These are phyloP conservation scores for Corythaixoides concolor DNA, from an alignment of 2,113 vertebrate species.

Conservation along the genomic window DNA sequence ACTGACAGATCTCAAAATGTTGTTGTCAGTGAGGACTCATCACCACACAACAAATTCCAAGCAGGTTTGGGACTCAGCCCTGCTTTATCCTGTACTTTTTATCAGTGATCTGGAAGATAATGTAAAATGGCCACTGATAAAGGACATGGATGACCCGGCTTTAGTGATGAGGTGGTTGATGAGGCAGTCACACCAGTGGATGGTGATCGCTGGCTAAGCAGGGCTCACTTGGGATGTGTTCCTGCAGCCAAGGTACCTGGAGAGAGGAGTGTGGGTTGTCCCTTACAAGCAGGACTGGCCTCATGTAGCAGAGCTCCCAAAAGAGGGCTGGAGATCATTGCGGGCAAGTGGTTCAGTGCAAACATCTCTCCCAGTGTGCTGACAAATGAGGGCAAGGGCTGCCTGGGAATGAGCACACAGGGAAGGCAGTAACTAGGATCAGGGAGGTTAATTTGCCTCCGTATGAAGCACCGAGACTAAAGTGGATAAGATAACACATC, in stretches of 20 bases:
- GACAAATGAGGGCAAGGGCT: background rate
- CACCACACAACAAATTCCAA: conserved; percentile 1
- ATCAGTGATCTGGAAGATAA: background rate
- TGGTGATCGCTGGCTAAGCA: background rate
- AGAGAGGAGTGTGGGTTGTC: background rate
- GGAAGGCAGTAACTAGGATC: background rate
- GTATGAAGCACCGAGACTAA: conserved; percentile 15
- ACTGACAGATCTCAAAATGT: conserved; percentile 59
- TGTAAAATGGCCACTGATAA: background rate
- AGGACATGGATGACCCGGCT: background rate
- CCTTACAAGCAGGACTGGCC: background rate
- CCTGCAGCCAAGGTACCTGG: background rate
- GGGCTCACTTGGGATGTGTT: background rate
- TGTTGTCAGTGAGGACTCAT: conserved; percentile 44
- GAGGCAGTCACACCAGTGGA: background rate
- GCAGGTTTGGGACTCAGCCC: background rate
- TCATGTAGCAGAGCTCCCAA: background rate
- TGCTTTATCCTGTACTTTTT: background rate
- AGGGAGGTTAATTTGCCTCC: conserved; percentile 50
- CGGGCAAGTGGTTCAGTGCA: background rate
- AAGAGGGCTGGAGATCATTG: background rate
- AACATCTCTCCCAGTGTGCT: background rate
- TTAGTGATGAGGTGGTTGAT: background rate
- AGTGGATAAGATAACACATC: conserved; percentile 54
- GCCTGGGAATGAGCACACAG: background rate